Evolutionary conservation across 2,797 vertebrate genomes (phyloP).

Genomic region (Rhynchotus rufescens): DNA sequence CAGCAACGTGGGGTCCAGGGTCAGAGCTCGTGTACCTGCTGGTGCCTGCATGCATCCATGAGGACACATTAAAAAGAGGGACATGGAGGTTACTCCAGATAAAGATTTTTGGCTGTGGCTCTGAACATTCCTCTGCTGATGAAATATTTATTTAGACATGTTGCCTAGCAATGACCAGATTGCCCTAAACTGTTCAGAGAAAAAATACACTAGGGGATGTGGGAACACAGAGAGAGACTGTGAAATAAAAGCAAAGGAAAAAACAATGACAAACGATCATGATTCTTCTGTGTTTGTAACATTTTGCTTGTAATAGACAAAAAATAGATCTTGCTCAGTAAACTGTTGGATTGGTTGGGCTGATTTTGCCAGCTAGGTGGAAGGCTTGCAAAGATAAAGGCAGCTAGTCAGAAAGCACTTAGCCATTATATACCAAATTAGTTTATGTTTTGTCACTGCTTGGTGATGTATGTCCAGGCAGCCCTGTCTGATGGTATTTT

Average conservation of each 20-base stretch:
- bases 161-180: constrained; percentile 81
- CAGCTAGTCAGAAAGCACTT: constrained; percentile 60
- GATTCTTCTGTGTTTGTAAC: constrained; percentile 2
- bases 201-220: constrained; percentile 27
- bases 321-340: constrained; percentile 25
- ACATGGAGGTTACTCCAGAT: not conserved
- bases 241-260: constrained; percentile 3
- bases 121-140: constrained; percentile 40
- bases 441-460: constrained; percentile 68
- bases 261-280: not conserved
- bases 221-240: not conserved
- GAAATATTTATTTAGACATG: constrained; percentile 78
- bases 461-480: constrained; percentile 18
- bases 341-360: constrained; percentile 32
- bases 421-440: constrained; percentile 54
- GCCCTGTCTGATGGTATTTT: constrained; percentile 41
- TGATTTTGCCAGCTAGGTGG: constrained; percentile 56
- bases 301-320: constrained; percentile 8
- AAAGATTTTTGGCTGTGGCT: constrained; percentile 26
- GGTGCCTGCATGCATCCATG: not conserved
- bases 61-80: rapidly evolving
- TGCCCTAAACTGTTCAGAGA: constrained; percentile 49
- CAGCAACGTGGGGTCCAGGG: rapidly evolving
- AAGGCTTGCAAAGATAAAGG: constrained; percentile 53
- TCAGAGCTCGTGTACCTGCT: rapidly evolving